Evolutionary conservation across 2,797 vertebrate genomes (phyloP), one percentile per base, ranked within the genome.

Genomic region (Parambassis ranga): DNA sequence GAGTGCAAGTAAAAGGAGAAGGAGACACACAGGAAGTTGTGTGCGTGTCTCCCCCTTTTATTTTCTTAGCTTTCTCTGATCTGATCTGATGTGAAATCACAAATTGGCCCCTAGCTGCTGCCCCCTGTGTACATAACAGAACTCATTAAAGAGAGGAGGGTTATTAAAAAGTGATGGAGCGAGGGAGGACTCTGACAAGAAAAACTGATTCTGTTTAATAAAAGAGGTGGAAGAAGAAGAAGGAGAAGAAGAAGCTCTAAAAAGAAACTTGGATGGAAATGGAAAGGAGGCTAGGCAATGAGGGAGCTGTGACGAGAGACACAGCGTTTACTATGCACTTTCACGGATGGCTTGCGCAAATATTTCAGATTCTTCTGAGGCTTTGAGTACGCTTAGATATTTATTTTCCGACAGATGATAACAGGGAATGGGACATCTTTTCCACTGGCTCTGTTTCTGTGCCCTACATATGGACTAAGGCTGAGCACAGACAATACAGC

Each of bases 141-240:
- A 84, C 90, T 93, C 89, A 90, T 92, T 92, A 91, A 92, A 90
- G 89, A 86, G 65, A 80, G 81, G 72, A 81, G 73, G 79, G 86
- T 90, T 91, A 91, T 91, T 90, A 90, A 92, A 92, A 92, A 90
- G 86, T 90, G 87, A 91, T 91, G 84, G 83, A 87, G 80, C 43
- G 46, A 83, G 69, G 75, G 78, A 87, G 68, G 79, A 86, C 71
- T 81, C 76, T 79, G 86, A 85, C 83, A 89, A 85, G 86, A 89
- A 86, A 89, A 84, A 84, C 13, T 31, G 66, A 82, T 85, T 90
- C 59, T 69, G 73, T 85, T 89, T 86, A 88, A 90, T 86, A 85
- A 89, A 76, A 86, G 77, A 79, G 69, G 71, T 0, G 22, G 65
- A 69, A 57, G 55, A 69, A 53, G 68, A 13, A 47, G 16, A 56